Percentiles rank a stretch among this genome's conserved stretches.
These are phyloP conservation scores for Agrochola litura DNA, from an alignment of 2,888 invertebrate species.

Conservation along the genomic window DNA sequence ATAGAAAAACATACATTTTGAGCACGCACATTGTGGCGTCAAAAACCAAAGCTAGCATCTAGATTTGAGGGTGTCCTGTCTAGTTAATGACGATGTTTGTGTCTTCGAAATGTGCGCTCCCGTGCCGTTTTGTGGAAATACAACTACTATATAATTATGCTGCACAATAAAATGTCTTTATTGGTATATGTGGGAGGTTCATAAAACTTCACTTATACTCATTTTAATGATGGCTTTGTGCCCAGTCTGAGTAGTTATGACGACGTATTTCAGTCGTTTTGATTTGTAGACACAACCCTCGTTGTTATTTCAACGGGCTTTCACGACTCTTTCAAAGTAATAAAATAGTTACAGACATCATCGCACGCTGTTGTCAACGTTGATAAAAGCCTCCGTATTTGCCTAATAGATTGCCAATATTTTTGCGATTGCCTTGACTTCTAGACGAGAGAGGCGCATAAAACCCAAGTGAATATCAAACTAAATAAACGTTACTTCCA, in stretches of 20 bases:
- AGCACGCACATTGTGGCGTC: not conserved
- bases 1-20: not conserved
- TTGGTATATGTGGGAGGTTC: not conserved
- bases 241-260: slow-evolving; percentile 13
- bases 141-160: too few relatives aligned
- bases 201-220: slow-evolving; percentile 21
- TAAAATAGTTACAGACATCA: not conserved
- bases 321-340: not conserved
- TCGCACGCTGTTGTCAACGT: not conserved
- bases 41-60: not conserved
- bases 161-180: slow-evolving; percentile 29
- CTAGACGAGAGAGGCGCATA: not conserved
- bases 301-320: not conserved
- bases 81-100: slow-evolving; percentile 2
- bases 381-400: not conserved
- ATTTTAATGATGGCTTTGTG: slow-evolving; percentile 32
- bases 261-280: slow-evolving; percentile 3
- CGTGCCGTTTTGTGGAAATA: too few relatives aligned
- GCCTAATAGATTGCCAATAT: not conserved
- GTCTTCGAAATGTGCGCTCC: too few relatives aligned
- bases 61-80: not conserved
- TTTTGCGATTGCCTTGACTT: not conserved
- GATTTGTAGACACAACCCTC: not conserved
- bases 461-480: not conserved
- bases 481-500: not conserved